These are phyloP conservation scores for Heliocidaris tuberculata DNA, from an alignment of 35 echinoderm and acorn worm species.

Conservation along the genomic window DNA sequence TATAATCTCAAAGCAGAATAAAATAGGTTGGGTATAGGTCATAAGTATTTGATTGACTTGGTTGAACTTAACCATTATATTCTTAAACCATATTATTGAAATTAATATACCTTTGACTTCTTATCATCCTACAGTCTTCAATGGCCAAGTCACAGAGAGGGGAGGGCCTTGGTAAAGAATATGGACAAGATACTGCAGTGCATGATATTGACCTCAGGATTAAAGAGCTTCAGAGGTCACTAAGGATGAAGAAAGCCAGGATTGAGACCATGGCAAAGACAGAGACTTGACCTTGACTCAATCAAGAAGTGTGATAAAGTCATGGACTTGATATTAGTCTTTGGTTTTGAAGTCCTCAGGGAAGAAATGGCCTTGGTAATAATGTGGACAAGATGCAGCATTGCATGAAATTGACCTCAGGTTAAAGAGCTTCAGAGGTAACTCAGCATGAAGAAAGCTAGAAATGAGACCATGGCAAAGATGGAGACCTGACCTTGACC, in stretches of 20 bases:
- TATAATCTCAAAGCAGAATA: no score
- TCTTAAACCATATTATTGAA: no score
- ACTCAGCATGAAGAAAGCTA: background rate
- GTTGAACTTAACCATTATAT: no score
- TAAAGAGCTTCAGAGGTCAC: conserved; percentile 74
- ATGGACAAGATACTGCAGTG: conserved; percentile 50
- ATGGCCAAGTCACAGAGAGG: conserved; percentile 62
- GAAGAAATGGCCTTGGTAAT: no score
- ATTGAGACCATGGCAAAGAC: background rate
- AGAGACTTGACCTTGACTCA: background rate
- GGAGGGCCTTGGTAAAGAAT: conserved; percentile 39
- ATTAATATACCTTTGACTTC: background rate
- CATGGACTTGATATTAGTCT: no score
- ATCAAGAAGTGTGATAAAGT: background rate
- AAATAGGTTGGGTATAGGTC: no score
- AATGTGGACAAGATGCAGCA: no score
- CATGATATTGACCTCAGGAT: conserved; percentile 86
- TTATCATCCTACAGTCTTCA: conserved; percentile 56
- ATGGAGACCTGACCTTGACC: background rate
- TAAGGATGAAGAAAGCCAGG: conserved; percentile 62
- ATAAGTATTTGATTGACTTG: no score
- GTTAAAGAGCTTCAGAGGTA: no score
- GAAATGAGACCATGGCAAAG: background rate
- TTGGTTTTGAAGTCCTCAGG: no score
- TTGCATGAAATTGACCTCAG: no score